Conservation (phyloP, 2,113 vertebrate genomes). For the Seriola rivoliana region DNA sequence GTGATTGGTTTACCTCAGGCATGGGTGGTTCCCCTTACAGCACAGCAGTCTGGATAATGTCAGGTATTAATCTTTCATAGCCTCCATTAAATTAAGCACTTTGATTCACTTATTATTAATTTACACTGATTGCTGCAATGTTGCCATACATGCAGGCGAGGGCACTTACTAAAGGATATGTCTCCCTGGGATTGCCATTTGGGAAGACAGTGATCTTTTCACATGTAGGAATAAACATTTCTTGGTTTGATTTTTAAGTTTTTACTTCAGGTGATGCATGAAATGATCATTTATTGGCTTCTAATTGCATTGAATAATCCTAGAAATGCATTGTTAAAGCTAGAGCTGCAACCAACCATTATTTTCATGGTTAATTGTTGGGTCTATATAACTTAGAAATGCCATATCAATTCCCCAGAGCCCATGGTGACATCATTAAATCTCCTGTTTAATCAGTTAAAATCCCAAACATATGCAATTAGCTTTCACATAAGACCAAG, state of each 20-base stretch:
- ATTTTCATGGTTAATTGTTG: constrained; percentile 2
- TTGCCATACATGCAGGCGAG: constrained; percentile 64
- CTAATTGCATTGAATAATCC: background rate
- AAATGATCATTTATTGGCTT: background rate
- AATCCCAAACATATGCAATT: background rate
- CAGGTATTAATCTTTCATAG: constrained; percentile 84
- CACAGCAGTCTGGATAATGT: constrained; percentile 81
- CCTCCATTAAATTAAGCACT: constrained; percentile 80
- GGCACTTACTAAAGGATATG: constrained; percentile 61
- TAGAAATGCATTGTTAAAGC: background rate
- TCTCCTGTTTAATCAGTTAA: background rate
- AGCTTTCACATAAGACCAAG: too few species aligned
- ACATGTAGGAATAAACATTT: constrained; percentile 36
- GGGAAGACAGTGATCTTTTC: constrained; percentile 56
- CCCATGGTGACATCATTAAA: too few species aligned
- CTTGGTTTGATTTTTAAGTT: background rate
- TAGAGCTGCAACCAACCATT: background rate
- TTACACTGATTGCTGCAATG: constrained; percentile 77
- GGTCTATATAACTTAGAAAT: background rate
- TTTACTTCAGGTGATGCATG: background rate
- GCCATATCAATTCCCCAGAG: too few species aligned
- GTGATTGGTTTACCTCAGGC: constrained; percentile 78
- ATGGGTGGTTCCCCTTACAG: constrained; percentile 69
- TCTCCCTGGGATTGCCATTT: constrained; percentile 67
- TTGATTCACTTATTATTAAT: constrained; percentile 85